Evolutionary conservation across 1,140 invertebrate genomes (phyloP).

Genomic region (Hyles euphorbiae): DNA sequence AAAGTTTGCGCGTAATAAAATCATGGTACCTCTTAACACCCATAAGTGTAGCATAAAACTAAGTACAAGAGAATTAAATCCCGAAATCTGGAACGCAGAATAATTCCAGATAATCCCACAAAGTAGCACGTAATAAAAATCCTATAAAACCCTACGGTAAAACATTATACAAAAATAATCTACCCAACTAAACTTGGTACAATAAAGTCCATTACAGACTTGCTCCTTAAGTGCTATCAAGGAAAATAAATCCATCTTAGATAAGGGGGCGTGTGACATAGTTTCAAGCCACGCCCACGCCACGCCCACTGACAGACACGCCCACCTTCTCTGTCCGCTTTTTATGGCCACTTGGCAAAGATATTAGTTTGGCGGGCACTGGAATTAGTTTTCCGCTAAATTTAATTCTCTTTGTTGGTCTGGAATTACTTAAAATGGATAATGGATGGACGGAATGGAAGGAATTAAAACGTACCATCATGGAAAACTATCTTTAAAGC

Average conservation of each 20-base stretch:
- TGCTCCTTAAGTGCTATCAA: constrained; percentile 16
- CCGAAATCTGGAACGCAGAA: too few species aligned
- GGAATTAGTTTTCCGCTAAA: constrained; percentile 17
- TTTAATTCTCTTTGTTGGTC: not conserved
- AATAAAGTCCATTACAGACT: constrained; percentile 15
- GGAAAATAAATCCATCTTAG: constrained; percentile 28
- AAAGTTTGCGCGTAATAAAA: too few species aligned
- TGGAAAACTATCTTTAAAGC: too few species aligned
- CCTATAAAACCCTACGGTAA: too few species aligned
- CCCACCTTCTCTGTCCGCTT: constrained; percentile 20
- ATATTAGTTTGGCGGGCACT: constrained; percentile 2
- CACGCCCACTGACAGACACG: constrained; percentile 17
- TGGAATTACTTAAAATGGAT: not conserved
- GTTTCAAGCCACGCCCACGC: constrained; percentile 15
- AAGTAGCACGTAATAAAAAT: too few species aligned
- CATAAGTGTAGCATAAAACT: too few species aligned
- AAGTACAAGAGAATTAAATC: too few species aligned
- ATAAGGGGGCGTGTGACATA: constrained; percentile 23
- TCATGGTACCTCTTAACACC: too few species aligned
- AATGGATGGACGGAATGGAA: too few species aligned
- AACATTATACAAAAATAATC: not conserved
- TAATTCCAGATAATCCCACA: too few species aligned
- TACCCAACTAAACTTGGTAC: constrained; percentile 3
- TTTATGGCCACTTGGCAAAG: constrained; percentile 6
- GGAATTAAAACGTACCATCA: too few species aligned